Evolutionary conservation across 2,113 vertebrate genomes (phyloP), one percentile per base, ranked within the genome.

Genomic region (Pelusios castaneus): DNA sequence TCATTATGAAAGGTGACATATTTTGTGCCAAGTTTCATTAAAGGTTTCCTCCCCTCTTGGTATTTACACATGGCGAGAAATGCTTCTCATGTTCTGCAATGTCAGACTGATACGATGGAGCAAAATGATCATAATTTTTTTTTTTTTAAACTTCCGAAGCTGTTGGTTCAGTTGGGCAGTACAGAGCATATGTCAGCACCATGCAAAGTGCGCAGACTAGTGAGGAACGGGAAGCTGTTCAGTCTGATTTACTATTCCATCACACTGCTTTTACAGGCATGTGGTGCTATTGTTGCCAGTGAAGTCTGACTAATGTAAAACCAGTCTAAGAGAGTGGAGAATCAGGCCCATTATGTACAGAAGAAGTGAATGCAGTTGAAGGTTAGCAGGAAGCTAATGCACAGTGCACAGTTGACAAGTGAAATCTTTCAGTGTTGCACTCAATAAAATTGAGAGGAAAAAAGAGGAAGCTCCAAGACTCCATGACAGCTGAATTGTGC

Each of bases 221-320:
- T 38, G 60, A 49, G 73, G 49, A 70, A 86, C 0, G 4, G 58
- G 67, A 55, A 58, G 38, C 24, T 84, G 84, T 4, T 54, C 70
- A 88, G 51, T 51, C 77, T 24, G n/a, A 5, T 82, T 6, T 77
- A 73, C 24, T 41, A 43, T 52, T 41, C 54, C 0, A 0, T 25
- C 17, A 0, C 0, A 47, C 38, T 52, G 75, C 16, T 77, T 82
- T 49, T 77, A 22, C 54, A 47, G 29, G 58, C 73, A 25, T 47
- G 3, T 47, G 27, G n/a, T 60, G 19, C 45, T 82, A 31, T 0
- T 2, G 56, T 1, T 24, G 43, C 47, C 84, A 77, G 1, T 5
- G 80, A 86, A 9, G 5, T 56, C 85, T 67, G 58, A 8, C 43
- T 2, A 2, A 0, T 1, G 1, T 43, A 29, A 51, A 82, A 60